phyloP scores from a whole-genome alignment of 2,113 vertebrate species.

The Chloroceryle aenea region DNA sequence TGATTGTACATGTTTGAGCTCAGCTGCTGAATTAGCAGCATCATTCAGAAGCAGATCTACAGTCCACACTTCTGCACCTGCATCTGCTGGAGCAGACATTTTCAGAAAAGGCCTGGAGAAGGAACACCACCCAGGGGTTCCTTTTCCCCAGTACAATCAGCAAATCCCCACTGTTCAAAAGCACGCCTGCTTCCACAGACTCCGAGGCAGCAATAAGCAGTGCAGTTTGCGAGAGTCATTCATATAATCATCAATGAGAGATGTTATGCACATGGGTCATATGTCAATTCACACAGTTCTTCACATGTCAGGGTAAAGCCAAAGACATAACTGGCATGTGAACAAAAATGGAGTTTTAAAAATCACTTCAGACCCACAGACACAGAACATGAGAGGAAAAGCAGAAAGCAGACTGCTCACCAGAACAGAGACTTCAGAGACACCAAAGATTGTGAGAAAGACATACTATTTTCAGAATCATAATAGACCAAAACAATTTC shows the following conservation, averaged over 20 bases:
- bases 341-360: background rate
- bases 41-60: background rate
- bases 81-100: background rate
- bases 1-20: background rate
- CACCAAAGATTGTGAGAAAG: background rate
- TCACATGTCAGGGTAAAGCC: background rate
- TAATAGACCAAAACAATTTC: background rate
- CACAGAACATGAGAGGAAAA: background rate
- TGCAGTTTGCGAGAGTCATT: background rate
- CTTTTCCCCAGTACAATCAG: background rate
- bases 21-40: background rate
- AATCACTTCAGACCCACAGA: background rate
- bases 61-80: background rate
- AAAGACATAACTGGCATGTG: background rate
- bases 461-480: background rate
- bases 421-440: background rate
- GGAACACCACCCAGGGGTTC: rapidly evolving
- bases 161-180: background rate
- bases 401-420: background rate
- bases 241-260: background rate
- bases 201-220: background rate
- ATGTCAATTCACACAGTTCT: background rate
- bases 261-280: background rate
- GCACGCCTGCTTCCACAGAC: background rate
- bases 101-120: background rate